Percentiles rank a stretch among this genome's conserved stretches.
Evolutionary conservation across 2,797 vertebrate species (phyloP).

Genomic region (Prionace glauca): DNA sequence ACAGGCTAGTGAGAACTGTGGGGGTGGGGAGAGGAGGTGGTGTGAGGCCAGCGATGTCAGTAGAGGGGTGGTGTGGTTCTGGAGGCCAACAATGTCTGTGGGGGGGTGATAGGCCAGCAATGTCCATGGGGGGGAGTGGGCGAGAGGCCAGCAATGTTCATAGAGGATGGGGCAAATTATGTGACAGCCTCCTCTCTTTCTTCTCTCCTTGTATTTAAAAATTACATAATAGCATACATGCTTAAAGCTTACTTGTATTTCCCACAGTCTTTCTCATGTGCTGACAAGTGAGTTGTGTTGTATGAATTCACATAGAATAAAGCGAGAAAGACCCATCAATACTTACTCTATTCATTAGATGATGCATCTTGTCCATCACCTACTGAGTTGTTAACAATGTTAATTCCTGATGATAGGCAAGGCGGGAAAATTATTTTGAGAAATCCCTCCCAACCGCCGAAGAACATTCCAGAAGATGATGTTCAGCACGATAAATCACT

Average conservation of each 20-base stretch:
- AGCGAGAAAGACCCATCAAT: not conserved
- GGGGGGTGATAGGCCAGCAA: too few species aligned
- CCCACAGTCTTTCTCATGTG: not conserved
- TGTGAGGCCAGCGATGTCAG: too few species aligned
- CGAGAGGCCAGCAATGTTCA: too few species aligned
- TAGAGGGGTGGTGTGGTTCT: too few species aligned
- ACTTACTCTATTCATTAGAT: not conserved
- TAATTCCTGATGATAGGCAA: not conserved
- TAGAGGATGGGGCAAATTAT: not conserved
- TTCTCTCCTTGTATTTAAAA: not conserved
- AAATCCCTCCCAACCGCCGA: not conserved
- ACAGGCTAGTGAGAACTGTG: too few species aligned
- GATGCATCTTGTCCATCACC: not conserved
- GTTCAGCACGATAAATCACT: not conserved
- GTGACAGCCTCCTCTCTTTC: not conserved
- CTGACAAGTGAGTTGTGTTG: not conserved
- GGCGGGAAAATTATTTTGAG: not conserved
- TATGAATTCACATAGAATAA: not conserved
- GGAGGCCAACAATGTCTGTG: too few species aligned
- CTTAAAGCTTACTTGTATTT: not conserved
- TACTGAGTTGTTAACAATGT: not conserved
- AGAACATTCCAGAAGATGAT: not conserved
- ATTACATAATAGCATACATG: not conserved
- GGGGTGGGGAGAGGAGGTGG: too few species aligned
- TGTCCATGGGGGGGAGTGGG: too few species aligned